Base-by-base conservation (phyloP, 2,113 vertebrate genomes). In the Manacus vitellinus region DNA sequence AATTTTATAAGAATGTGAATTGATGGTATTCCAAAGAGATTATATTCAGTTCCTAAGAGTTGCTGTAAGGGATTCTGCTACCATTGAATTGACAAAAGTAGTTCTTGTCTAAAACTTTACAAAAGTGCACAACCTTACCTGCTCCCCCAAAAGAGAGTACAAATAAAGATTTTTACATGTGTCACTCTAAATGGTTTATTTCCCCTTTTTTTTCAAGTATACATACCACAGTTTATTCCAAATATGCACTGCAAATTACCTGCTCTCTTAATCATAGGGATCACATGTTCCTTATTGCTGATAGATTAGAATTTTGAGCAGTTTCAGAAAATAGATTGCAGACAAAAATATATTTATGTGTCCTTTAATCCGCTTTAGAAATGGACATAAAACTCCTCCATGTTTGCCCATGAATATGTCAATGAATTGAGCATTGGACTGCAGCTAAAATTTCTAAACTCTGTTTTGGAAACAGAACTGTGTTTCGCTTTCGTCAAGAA, bases 121-220 rank as follows among this genome's bases (percentile, higher is more conserved):
- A 46, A 39, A 73, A 46, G 6, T 41, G 19, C 8, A 18, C 18
- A 76, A 11, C 16, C 5, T 51, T 77, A 31, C 19, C 10, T 65
- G 9, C 15, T 43, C 4, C 2, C 4, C 3, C 1, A 0, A 4
- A 54, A 52, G 41, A 63, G 30, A 39, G 19, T 49, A 28, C 41
- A 35, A 52, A 54, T 4, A 33, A 12, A 54, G 20, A 31, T 73
- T 33, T 21, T 58, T 59, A 25, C 6, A 23, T 8, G 4, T 51
- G 6, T 55, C 17, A 22, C 18, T 72, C 14, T 55, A 54, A 63
- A 49, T 67, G 7, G 14, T 85, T 59, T 65, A 15, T 62, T 59
- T 67, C 11, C 14, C 10, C 19, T 31, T 59, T 39, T 49, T 52
- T 8, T 39, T 27, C n/a, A 31, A 25, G 22, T 61, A 22, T 54